phyloP scores from a whole-genome alignment of 2,113 vertebrate species.

The Strix aluco region DNA sequence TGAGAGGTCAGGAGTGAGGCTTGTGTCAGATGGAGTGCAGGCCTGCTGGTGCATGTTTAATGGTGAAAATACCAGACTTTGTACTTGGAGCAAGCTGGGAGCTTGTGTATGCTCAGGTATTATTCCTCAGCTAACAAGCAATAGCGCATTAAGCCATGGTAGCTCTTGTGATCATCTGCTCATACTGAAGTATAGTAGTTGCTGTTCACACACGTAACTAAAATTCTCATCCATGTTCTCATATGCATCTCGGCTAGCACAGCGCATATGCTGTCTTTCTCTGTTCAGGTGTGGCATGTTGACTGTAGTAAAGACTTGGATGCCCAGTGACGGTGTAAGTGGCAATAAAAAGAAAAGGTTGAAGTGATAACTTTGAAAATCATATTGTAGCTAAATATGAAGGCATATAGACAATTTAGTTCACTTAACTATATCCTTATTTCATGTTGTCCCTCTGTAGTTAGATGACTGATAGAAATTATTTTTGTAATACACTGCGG shows the following conservation, averaged over 20 bases:
- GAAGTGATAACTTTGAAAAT: background rate
- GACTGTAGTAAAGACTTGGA: background rate
- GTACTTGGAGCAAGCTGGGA: background rate
- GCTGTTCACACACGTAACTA: background rate
- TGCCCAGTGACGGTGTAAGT: background rate
- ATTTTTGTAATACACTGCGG: background rate
- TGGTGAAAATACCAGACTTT: background rate
- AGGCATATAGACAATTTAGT: background rate
- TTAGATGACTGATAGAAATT: background rate
- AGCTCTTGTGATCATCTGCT: background rate
- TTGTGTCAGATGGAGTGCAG: background rate
- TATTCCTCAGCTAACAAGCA: background rate
- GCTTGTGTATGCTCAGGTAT: background rate
- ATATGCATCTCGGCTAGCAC: background rate
- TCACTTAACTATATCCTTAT: background rate
- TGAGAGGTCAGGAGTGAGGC: background rate
- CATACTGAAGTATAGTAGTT: background rate
- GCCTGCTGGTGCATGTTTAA: background rate
- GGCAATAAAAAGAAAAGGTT: background rate
- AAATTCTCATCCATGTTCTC: background rate
- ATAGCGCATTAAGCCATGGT: fast-evolving
- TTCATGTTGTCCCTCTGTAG: background rate
- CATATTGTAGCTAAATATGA: background rate
- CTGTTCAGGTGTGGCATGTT: background rate
- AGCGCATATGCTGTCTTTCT: background rate